Evolutionary conservation across 2,888 invertebrate species (phyloP).

Genomic region (Kryphioiulus occultus): DNA sequence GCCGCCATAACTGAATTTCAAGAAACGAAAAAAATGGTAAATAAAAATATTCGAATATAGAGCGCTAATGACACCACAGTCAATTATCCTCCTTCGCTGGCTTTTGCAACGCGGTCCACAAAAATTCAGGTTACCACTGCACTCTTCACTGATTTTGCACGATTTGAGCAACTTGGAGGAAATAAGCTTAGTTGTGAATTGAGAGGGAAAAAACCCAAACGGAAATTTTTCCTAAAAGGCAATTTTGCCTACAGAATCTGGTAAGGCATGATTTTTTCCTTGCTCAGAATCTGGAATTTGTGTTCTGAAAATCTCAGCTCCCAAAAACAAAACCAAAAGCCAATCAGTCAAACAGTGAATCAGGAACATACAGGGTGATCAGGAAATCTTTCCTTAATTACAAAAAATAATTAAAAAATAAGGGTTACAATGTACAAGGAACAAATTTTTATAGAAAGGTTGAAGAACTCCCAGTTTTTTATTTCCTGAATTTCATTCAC

Average conservation of each 20-base stretch:
- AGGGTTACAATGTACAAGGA: no score
- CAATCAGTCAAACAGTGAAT: neutral
- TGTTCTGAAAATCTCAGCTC: neutral
- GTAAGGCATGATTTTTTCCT: neutral
- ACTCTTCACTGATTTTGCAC: neutral
- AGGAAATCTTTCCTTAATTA: no score
- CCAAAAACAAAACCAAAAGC: neutral
- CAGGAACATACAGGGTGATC: no score
- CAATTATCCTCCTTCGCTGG: neutral
- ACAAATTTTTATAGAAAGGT: no score
- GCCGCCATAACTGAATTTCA: slow-evolving; percentile 68
- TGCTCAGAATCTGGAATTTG: neutral
- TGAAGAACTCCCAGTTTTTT: no score
- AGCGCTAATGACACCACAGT: neutral
- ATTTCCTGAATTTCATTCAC: no score
- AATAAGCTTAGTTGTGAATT: neutral
- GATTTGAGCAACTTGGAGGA: neutral
- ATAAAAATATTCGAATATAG: neutral
- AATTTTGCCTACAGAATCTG: neutral
- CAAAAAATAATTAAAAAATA: no score
- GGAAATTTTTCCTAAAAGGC: neutral
- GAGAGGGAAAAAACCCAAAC: neutral
- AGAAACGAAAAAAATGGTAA: neutral
- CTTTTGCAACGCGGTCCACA: neutral
- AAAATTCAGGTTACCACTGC: neutral